These are phyloP conservation scores for Serinus canaria DNA, from an alignment of 2,113 vertebrate species.

Conservation along the genomic window DNA sequence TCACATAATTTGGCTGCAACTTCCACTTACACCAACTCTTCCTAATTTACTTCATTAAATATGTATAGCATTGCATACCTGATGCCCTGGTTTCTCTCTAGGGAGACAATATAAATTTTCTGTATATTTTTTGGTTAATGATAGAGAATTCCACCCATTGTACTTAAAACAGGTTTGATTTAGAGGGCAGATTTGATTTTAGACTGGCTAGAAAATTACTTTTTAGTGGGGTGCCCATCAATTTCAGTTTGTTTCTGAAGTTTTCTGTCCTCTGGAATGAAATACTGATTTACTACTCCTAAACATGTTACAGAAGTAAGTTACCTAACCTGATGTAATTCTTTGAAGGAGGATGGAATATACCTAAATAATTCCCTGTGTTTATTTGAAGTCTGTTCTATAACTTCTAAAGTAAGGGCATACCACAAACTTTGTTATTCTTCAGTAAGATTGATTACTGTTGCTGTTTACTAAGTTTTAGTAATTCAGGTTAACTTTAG, in stretches of 20 bases:
- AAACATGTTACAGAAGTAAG: background rate
- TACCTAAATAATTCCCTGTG: background rate
- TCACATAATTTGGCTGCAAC: background rate
- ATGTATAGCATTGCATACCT: accelerated
- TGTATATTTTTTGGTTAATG: background rate
- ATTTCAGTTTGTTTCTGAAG: background rate
- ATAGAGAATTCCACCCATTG: background rate
- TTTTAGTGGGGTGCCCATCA: background rate
- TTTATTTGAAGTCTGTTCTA: background rate
- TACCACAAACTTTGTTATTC: background rate
- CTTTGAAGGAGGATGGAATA: background rate
- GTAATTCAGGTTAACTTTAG: background rate
- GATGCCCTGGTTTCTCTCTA: background rate
- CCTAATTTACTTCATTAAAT: background rate
- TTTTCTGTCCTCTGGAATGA: background rate
- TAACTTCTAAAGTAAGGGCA: background rate
- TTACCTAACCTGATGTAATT: background rate
- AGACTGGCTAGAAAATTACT: background rate
- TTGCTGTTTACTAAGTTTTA: background rate
- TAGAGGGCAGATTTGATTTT: background rate
- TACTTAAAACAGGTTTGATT: background rate
- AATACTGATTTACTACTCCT: background rate
- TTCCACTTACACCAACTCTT: background rate
- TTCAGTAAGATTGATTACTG: background rate
- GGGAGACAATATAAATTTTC: background rate